Percentiles rank a stretch among this genome's conserved stretches.
These are phyloP conservation scores for Pachliopta kotzebuea DNA, from an alignment of 2,888 invertebrate genomes.

Conservation along the genomic window DNA sequence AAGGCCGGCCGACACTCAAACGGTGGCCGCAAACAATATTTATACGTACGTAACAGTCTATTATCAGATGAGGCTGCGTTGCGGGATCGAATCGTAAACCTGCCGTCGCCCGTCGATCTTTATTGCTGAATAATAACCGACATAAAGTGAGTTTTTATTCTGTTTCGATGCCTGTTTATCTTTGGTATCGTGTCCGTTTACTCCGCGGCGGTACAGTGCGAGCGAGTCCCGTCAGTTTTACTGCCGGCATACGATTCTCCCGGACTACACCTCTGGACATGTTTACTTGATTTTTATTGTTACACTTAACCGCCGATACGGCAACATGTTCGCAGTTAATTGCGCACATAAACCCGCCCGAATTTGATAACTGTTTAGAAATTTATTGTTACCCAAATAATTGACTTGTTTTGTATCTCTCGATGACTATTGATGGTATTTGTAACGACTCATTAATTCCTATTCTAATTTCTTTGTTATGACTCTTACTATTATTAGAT, in stretches of 20 bases:
- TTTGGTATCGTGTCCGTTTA: slow-evolving; percentile 53
- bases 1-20: slow-evolving; percentile 17
- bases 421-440: no score
- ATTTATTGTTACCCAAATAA: background rate
- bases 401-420: no score
- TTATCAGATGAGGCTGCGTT: slow-evolving; percentile 62
- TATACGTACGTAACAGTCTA: slow-evolving; percentile 55
- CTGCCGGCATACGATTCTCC: slow-evolving; percentile 11
- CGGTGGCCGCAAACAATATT: slow-evolving; percentile 58
- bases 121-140: slow-evolving; percentile 71
- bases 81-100: slow-evolving; percentile 44
- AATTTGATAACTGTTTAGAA: background rate
- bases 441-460: no score
- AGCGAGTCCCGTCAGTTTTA: slow-evolving; percentile 39
- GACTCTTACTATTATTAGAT: no score
- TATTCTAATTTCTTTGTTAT: no score
- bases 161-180: slow-evolving; percentile 68
- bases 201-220: slow-evolving; percentile 40
- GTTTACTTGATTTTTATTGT: slow-evolving; percentile 21
- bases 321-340: slow-evolving; percentile 14
- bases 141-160: slow-evolving; percentile 66
- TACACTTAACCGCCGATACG: slow-evolving; percentile 1
- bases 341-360: slow-evolving; percentile 1
- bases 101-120: slow-evolving; percentile 42
- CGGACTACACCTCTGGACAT: slow-evolving; percentile 12